Percentiles rank a stretch among this genome's conserved stretches.
These are phyloP conservation scores for Porites evermanni DNA, from an alignment of 92 coral and sea anemone genomes.

Conservation along the genomic window DNA sequence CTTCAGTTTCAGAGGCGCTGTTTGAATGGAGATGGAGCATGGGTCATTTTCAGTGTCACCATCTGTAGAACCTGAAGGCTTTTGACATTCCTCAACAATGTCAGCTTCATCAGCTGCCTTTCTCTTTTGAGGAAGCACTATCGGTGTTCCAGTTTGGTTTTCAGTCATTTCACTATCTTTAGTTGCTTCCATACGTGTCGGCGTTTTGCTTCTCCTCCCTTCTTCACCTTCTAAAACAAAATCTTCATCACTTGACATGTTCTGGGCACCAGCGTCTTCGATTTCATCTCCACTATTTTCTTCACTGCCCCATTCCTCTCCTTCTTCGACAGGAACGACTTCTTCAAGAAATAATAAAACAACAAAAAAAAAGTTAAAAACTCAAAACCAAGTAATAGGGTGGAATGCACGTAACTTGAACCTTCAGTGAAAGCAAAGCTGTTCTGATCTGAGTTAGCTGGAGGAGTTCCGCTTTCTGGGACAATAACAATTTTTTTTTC, in stretches of 20 bases:
- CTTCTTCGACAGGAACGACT: slow-evolving; percentile 48
- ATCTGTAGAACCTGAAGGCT: neutral
- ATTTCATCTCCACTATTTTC: slow-evolving; percentile 67
- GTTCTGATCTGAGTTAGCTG: too few relatives aligned
- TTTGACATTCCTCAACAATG: neutral
- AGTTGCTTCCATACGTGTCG: neutral
- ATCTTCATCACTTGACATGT: slow-evolving; percentile 70
- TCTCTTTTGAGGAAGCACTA: slow-evolving; percentile 40
- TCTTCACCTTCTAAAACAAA: slow-evolving; percentile 49
- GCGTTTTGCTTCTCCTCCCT: slow-evolving; percentile 5
- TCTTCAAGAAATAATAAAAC: slow-evolving; percentile 44
- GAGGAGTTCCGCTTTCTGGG: too few relatives aligned
- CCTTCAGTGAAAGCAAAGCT: too few relatives aligned
- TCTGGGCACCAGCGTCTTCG: slow-evolving; percentile 72
- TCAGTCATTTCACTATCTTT: slow-evolving; percentile 46
- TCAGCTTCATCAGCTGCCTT: slow-evolving; percentile 27
- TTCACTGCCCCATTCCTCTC: slow-evolving; percentile 89
- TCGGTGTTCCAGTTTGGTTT: slow-evolving; percentile 21
- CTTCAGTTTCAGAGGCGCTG: slow-evolving; percentile 44
- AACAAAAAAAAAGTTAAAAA: too few relatives aligned
- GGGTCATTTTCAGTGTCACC: neutral
- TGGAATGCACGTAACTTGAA: too few relatives aligned
- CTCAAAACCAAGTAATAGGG: too few relatives aligned
- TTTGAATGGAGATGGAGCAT: slow-evolving; percentile 61
- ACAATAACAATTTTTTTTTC: too few relatives aligned